These are phyloP conservation scores for Sphyrna mokarran DNA, from an alignment of 2,113 vertebrate species.

Conservation along the genomic window DNA sequence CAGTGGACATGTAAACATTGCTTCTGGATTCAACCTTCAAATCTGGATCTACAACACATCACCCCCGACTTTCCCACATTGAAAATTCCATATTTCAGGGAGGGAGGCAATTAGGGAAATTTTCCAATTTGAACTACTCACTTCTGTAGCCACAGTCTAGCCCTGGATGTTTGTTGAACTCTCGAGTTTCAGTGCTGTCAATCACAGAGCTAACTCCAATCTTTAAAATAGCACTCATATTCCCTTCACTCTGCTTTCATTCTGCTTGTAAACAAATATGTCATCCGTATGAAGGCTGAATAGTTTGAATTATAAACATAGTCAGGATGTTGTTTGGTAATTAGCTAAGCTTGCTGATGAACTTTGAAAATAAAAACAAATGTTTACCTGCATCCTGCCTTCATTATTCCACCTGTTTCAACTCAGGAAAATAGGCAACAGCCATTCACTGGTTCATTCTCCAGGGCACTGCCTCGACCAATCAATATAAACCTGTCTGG, in stretches of 20 bases:
- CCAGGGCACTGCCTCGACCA: too few relatives aligned
- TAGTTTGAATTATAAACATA: conserved; percentile 22
- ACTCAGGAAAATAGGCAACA: too few relatives aligned
- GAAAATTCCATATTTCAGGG: not conserved
- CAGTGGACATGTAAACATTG: too few relatives aligned
- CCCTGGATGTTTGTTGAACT: not conserved
- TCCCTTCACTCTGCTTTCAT: not conserved
- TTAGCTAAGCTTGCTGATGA: not conserved
- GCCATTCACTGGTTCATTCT: too few relatives aligned
- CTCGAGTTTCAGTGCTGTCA: not conserved
- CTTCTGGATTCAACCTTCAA: too few relatives aligned
- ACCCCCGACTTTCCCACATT: too few relatives aligned
- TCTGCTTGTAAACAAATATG: not conserved
- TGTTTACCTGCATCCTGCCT: not conserved
- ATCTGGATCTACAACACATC: too few relatives aligned
- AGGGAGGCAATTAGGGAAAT: not conserved
- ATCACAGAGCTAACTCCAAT: too few relatives aligned
- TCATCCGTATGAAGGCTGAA: not conserved
- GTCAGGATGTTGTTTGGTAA: conserved; percentile 8
- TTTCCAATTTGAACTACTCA: not conserved
- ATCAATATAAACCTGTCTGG: too few relatives aligned
- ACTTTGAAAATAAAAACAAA: conserved; percentile 5
- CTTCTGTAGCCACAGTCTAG: not conserved
- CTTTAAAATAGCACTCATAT: not conserved
- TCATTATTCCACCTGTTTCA: not conserved